Percentiles rank a stretch among this genome's conserved stretches.
Conservation (phyloP, 2,797 vertebrate genomes). For the Tragelaphus oryx region DNA sequence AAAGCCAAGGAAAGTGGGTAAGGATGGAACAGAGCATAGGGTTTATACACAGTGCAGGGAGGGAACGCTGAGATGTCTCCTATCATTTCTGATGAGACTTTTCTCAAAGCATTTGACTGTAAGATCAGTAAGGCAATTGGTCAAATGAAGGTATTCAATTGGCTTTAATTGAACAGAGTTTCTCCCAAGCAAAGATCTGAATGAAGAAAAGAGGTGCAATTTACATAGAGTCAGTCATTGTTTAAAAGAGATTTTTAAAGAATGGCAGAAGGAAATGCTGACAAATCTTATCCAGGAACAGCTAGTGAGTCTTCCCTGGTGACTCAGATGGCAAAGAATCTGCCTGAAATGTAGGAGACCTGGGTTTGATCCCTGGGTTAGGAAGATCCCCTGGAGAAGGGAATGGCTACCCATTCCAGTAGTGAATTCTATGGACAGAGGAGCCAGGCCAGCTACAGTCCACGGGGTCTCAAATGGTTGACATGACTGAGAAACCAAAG, state of each 20-base stretch:
- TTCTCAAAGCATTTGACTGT: neutral
- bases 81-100: neutral
- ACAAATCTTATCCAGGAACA: neutral
- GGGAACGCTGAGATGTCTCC: too few species aligned
- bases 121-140: neutral
- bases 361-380: neutral
- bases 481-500: neutral
- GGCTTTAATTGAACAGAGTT: neutral
- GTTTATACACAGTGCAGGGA: neutral
- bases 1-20: neutral
- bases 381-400: neutral
- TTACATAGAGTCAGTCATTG: neutral
- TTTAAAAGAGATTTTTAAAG: neutral
- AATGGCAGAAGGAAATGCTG: neutral
- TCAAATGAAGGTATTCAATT: neutral
- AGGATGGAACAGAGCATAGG: neutral
- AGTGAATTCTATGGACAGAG: neutral
- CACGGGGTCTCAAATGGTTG: rapidly evolving
- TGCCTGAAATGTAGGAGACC: neutral
- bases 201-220: neutral
- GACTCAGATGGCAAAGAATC: neutral
- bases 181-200: neutral
- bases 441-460: neutral
- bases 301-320: neutral
- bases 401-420: neutral